Evolutionary conservation across 2,888 invertebrate species (phyloP).

Genomic region (Pandemis heparana): DNA sequence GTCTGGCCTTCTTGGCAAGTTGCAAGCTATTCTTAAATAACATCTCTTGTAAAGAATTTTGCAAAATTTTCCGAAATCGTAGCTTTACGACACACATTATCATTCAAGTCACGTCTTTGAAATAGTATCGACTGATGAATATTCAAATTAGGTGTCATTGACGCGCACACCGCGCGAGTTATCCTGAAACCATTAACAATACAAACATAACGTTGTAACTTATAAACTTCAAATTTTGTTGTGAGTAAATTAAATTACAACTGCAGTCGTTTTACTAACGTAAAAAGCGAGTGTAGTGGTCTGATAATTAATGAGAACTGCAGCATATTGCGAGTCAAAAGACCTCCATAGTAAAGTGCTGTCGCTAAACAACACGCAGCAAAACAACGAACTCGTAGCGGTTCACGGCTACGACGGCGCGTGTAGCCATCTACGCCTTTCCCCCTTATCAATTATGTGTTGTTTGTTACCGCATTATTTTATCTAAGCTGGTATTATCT

Average conservation of each 20-base stretch:
- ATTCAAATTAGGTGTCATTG: slow-evolving; percentile 59
- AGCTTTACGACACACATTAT: slow-evolving; percentile 44
- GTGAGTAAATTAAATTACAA: background rate
- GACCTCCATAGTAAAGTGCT: background rate
- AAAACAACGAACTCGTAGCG: slow-evolving; percentile 38
- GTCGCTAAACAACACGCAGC: background rate
- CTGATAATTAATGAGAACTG: background rate
- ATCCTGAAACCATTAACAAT: slow-evolving; percentile 46
- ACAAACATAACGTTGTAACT: background rate
- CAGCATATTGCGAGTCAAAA: background rate
- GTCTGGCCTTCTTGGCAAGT: background rate
- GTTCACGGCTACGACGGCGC: slow-evolving; percentile 41
- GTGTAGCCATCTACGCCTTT: slow-evolving; percentile 36
- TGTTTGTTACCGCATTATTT: slow-evolving; percentile 58
- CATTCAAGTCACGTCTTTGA: slow-evolving; percentile 58
- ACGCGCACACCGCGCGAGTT: slow-evolving; percentile 43
- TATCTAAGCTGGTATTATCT: slow-evolving; percentile 70
- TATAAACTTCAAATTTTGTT: background rate
- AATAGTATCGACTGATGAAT: slow-evolving; percentile 65
- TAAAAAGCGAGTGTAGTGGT: background rate
- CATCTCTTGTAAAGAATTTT: background rate
- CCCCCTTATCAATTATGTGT: slow-evolving; percentile 41
- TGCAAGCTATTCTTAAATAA: background rate
- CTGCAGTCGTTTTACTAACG: background rate
- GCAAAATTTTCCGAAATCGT: slow-evolving; percentile 36